Evolutionary conservation across 2,113 vertebrate species (phyloP).

Genomic region (Dromiciops gliroides): DNA sequence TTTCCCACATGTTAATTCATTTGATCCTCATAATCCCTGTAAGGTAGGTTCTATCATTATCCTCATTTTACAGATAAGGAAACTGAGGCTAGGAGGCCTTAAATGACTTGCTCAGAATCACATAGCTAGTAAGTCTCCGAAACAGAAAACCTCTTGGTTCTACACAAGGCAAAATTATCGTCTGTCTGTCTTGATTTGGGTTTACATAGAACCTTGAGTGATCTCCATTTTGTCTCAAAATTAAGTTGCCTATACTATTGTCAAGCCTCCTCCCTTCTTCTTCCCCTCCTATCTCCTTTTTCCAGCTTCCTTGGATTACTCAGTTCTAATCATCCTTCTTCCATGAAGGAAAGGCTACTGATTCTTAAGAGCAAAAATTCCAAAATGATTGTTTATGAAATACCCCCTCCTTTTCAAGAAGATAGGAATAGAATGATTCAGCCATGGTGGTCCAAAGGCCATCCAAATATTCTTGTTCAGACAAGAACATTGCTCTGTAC

Average conservation of each 20-base stretch:
- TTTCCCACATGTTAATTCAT: neutral
- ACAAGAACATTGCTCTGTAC: neutral
- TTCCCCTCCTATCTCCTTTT: too few relatives aligned
- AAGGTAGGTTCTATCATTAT: neutral
- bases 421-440: neutral
- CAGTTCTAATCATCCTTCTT: neutral
- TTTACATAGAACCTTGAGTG: neutral
- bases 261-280: neutral
- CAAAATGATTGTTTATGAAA: neutral
- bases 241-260: neutral
- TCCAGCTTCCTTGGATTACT: too few relatives aligned
- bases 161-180: neutral
- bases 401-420: neutral
- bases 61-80: neutral
- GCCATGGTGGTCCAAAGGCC: neutral
- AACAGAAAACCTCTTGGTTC: neutral
- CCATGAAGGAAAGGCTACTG: neutral
- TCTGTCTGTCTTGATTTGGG: neutral
- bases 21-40: neutral
- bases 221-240: neutral
- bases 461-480: neutral
- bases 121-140: neutral
- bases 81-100: neutral
- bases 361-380: neutral
- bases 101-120: neutral